Evolutionary conservation across 2,113 vertebrate species (phyloP), one percentile per base, ranked within the genome.

Genomic region (Centropristis striata): DNA sequence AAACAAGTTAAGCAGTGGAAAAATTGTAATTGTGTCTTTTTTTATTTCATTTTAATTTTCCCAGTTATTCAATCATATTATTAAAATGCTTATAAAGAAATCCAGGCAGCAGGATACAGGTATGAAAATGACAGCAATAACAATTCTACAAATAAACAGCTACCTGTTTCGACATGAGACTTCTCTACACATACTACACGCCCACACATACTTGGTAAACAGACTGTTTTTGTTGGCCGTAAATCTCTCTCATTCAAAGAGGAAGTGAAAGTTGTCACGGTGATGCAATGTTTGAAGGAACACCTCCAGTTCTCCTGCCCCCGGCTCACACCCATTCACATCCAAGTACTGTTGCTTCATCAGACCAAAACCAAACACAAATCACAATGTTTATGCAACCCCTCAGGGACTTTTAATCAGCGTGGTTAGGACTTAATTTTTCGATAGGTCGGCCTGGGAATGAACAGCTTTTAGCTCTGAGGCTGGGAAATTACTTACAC

Each of bases 271-370:
- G 46, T 70, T 67, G 39, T 64, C 42, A 53, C 63, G 4, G 1
- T 83, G 54, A 88, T 47, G 41, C 63, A 75, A 87, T 41, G 15
- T 66, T 63, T 80, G 54, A 68, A 69, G 80, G 57, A 72, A 54
- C 50, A 47, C 32, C 58, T 27, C 3, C 18, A 16, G 1, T 20
- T 41, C 10, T 21, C 2, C 18, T 57, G 16, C 16, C 16, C 21
- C 18, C 2, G 20, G 4, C 13, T 54, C 57, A 36, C 5, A 32
- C 69, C 18, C 28, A 21, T 20, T 20, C 3, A 12, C 32, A 27
- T 51, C 7, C 2, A 1, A 53, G 5, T 21, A 15, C 20, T 1
- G 11, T n/a, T 66, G 53, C 28, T 64, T 57, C 4, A 81, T 41
- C 16, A 9, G n/a, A 4, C 5, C 12, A 49, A 67, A 46, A 60